A percentile compares a stretch with the other conserved stretches of the same genome.
phyloP scores from a whole-genome alignment of 2,888 invertebrate species.

The Zaprionus bogoriensis region DNA sequence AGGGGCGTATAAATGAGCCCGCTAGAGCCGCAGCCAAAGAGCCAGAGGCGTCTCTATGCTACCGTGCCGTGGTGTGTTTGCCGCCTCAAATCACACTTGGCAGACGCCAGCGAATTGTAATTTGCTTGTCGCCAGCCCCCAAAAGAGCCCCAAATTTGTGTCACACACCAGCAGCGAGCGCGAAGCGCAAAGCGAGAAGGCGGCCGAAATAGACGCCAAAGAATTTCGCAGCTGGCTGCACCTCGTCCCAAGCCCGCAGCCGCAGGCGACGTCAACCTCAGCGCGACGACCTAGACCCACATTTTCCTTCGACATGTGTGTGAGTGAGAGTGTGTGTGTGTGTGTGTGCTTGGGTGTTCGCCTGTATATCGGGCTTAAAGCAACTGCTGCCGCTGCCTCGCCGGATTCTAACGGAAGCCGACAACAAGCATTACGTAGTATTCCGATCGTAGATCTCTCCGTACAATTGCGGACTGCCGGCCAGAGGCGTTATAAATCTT shows the following conservation, averaged over 20 bases:
- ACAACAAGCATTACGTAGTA: constrained; percentile 21
- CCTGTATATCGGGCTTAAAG: constrained; percentile 25
- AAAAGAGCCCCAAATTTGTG: constrained; percentile 47
- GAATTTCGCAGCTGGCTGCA: constrained; percentile 68
- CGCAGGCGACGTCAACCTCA: constrained; percentile 39
- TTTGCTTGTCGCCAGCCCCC: constrained; percentile 51
- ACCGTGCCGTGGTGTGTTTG: constrained; percentile 11
- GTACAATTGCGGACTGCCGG: constrained; percentile 19
- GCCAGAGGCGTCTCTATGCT: constrained; percentile 22
- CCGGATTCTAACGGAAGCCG: constrained; percentile 57
- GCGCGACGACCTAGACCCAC: constrained; percentile 67
- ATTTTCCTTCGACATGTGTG: constrained; percentile 16
- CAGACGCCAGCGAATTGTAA: constrained; percentile 50
- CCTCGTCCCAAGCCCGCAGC: constrained; percentile 40
- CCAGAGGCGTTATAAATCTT: constrained; percentile 72
- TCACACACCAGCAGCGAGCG: constrained; percentile 54
- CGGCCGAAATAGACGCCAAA: constrained; percentile 66
- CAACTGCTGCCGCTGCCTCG: constrained; percentile 27
- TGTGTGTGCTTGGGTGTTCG: not conserved
- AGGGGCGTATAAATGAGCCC: constrained; percentile 17
- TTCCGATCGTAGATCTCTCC: not conserved
- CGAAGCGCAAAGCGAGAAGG: constrained; percentile 39
- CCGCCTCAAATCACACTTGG: constrained; percentile 31
- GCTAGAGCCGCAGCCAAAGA: constrained; percentile 16
- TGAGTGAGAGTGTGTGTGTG: not conserved